A percentile compares a stretch with the other conserved stretches of the same genome.
phyloP scores from a whole-genome alignment of 2,797 vertebrate species.

The Gambusia yucatana region DNA sequence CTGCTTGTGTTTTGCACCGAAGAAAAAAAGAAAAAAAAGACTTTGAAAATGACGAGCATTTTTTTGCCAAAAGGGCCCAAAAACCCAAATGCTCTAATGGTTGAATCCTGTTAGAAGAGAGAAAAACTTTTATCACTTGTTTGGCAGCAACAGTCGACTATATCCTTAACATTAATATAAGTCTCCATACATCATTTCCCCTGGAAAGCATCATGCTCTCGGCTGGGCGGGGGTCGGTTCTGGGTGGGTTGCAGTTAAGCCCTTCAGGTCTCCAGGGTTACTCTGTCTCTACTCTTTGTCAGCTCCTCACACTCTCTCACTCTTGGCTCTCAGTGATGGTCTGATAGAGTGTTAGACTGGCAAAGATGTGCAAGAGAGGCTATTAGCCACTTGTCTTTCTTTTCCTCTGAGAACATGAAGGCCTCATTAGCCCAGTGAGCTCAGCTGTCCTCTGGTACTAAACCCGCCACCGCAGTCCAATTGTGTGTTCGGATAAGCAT shows the following conservation, averaged over 20 bases:
- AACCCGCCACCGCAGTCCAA: conserved; percentile 32
- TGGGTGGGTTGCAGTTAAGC: conserved; percentile 76
- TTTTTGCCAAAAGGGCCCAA: conserved; percentile 30
- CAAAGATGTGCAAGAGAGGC: conserved; percentile 49
- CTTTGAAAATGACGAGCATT: conserved; percentile 33
- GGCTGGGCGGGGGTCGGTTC: conserved; percentile 64
- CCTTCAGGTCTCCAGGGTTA: conserved; percentile 67
- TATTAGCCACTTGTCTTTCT: conserved; percentile 65
- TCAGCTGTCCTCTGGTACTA: conserved; percentile 61
- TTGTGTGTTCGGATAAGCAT: conserved; percentile 33
- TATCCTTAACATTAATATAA: conserved; percentile 69
- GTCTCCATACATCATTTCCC: conserved; percentile 77
- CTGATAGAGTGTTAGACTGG: conserved; percentile 49
- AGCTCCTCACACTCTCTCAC: conserved; percentile 55
- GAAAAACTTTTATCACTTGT: conserved; percentile 60
- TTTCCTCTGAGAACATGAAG: conserved; percentile 59
- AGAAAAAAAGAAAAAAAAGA: conserved; percentile 2
- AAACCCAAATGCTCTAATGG: conserved; percentile 26
- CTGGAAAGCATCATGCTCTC: conserved; percentile 75
- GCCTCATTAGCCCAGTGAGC: conserved; percentile 66
- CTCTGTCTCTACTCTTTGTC: conserved; percentile 70
- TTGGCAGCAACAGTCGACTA: conserved; percentile 63
- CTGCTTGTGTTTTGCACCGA: conserved; percentile 22
- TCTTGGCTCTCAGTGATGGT: conserved; percentile 43
- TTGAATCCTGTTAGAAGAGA: conserved; percentile 33